Conservation (phyloP, 92 coral and sea anemone species). For the Porites divaricata region DNA sequence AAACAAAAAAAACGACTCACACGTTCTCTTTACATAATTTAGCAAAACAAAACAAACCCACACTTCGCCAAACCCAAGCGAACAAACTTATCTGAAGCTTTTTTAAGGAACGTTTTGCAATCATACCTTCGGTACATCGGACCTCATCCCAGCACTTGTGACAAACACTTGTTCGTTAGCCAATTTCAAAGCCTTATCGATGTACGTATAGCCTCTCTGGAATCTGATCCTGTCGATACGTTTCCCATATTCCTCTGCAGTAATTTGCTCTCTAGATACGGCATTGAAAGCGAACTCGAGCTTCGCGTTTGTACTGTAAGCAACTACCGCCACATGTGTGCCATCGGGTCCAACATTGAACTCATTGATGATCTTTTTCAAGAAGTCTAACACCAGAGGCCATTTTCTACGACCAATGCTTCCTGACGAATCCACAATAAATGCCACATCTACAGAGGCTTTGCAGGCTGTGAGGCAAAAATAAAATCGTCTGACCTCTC, state of each 20-base stretch:
- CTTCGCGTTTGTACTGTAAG: slow-evolving; percentile 58
- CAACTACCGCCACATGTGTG: slow-evolving; percentile 64
- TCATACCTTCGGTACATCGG: neutral
- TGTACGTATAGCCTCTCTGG: slow-evolving; percentile 65
- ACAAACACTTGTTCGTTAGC: slow-evolving; percentile 56
- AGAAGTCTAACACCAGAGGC: slow-evolving; percentile 44
- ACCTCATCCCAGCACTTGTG: slow-evolving; percentile 48
- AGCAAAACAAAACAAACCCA: no score
- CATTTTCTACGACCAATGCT: slow-evolving; percentile 68
- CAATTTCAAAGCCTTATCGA: slow-evolving; percentile 62
- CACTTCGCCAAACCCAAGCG: no score
- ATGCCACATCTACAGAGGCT: slow-evolving; percentile 62
- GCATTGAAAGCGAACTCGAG: slow-evolving; percentile 57
- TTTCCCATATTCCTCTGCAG: slow-evolving; percentile 37
- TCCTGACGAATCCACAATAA: slow-evolving; percentile 77
- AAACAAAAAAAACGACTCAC: no score
- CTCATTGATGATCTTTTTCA: slow-evolving; percentile 19
- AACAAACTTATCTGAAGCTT: no score
- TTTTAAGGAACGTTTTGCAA: neutral
- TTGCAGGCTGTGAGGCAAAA: slow-evolving; percentile 36
- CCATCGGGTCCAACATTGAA: slow-evolving; percentile 70
- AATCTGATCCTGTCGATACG: slow-evolving; percentile 48
- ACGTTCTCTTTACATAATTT: no score
- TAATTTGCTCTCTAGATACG: slow-evolving; percentile 29
- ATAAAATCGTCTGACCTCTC: neutral